Conservation (phyloP, 2,888 invertebrate species). For the Nomada goodeniana region DNA sequence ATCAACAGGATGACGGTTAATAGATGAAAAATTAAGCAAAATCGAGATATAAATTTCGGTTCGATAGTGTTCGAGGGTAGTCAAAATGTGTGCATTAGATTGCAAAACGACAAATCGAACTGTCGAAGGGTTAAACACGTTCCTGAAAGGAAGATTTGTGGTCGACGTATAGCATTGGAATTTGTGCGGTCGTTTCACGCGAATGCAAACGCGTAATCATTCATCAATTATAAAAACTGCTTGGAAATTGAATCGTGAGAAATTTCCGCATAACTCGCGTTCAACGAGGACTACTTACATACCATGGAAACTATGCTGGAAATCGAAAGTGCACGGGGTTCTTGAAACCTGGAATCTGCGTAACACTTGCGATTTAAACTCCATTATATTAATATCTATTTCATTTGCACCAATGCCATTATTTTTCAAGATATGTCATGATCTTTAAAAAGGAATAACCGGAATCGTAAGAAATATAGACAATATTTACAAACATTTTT, state of each 20-base stretch:
- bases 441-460: not conserved
- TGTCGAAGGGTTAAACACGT: not conserved
- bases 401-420: too few species aligned
- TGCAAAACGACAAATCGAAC: not conserved
- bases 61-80: too few species aligned
- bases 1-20: too few species aligned
- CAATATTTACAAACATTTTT: not conserved
- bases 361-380: not conserved
- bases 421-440: too few species aligned
- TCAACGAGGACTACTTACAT: constrained; percentile 5
- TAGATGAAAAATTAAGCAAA: too few species aligned
- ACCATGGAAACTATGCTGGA: constrained; percentile 25
- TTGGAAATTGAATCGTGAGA: constrained; percentile 41
- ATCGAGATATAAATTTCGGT: not conserved
- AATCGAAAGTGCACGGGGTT: constrained; percentile 42
- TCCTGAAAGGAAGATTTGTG: not conserved
- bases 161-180: constrained; percentile 1
- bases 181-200: constrained; percentile 9
- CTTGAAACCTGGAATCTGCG: not conserved
- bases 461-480: not conserved
- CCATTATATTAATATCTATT: not conserved
- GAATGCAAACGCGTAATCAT: constrained; percentile 6
- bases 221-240: constrained; percentile 33
- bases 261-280: constrained; percentile 13
- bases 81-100: not conserved